Conservation (phyloP, 2,113 vertebrate species). For the Vidua macroura region DNA sequence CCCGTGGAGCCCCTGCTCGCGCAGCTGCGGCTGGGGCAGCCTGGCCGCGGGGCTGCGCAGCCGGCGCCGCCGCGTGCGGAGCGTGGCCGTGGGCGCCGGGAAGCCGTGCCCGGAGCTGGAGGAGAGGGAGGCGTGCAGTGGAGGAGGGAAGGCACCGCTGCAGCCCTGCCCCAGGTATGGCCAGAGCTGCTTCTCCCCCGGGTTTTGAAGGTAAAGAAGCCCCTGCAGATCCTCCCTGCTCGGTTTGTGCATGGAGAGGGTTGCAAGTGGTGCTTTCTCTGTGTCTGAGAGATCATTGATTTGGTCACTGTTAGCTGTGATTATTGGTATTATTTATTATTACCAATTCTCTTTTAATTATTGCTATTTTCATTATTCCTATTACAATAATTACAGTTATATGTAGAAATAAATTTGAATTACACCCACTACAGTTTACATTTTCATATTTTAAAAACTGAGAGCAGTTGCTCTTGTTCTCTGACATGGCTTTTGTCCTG, state of each 20-base stretch:
- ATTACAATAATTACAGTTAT: neutral
- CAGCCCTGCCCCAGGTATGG: slow-evolving; percentile 88
- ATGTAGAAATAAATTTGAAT: neutral
- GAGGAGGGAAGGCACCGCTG: slow-evolving; percentile 74
- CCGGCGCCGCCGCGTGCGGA: slow-evolving; percentile 77
- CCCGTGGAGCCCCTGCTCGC: slow-evolving; percentile 86
- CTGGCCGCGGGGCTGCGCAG: slow-evolving; percentile 81
- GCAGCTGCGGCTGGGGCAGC: slow-evolving; percentile 80
- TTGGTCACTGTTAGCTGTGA: neutral
- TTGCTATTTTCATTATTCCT: neutral
- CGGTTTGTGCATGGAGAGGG: accelerated
- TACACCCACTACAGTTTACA: neutral
- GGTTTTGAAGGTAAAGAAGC: neutral
- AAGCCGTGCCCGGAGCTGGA: slow-evolving; percentile 80
- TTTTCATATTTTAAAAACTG: neutral
- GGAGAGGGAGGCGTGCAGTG: slow-evolving; percentile 86
- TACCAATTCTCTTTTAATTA: neutral
- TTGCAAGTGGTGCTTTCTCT: accelerated
- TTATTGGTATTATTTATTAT: neutral
- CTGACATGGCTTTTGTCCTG: neutral
- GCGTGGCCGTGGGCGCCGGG: slow-evolving; percentile 75
- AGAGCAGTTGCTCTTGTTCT: neutral
- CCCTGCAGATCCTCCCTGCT: neutral
- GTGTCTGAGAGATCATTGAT: neutral
- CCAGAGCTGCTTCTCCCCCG: accelerated